Percentiles rank a stretch among this genome's conserved stretches.
phyloP scores from a whole-genome alignment of 2,888 invertebrate genomes.

The Morinoia aosen region DNA sequence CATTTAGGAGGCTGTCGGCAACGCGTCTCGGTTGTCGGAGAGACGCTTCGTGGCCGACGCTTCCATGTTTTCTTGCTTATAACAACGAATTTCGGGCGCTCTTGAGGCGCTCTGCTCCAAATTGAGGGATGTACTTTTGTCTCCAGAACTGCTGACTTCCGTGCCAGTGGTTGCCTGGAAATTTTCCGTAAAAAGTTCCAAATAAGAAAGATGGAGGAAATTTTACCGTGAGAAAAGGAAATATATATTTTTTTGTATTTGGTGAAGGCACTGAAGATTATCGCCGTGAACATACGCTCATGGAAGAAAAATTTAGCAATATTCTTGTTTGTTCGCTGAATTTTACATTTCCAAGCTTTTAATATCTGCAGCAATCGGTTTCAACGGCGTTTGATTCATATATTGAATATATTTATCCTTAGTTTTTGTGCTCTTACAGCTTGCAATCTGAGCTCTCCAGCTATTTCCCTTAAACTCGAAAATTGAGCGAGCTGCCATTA shows the following conservation, averaged over 20 bases:
- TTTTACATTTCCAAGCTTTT: neutral
- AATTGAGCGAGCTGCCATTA: slow-evolving; percentile 37
- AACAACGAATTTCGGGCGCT: slow-evolving; percentile 41
- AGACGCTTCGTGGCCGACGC: slow-evolving; percentile 26
- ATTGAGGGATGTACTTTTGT: slow-evolving; percentile 49
- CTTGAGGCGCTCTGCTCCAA: slow-evolving; percentile 36
- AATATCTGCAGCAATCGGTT: neutral
- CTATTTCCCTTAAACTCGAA: slow-evolving; percentile 21
- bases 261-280: neutral
- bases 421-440: neutral
- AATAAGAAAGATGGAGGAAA: neutral
- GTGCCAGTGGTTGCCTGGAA: neutral
- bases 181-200: neutral
- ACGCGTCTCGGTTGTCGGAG: slow-evolving; percentile 43
- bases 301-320: neutral
- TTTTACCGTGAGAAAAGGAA: neutral
- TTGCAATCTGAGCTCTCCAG: slow-evolving; percentile 5
- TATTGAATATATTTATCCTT: neutral
- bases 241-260: neutral
- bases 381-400: neutral
- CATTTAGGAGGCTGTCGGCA: slow-evolving; percentile 48
- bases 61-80: slow-evolving; percentile 51
- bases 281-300: neutral
- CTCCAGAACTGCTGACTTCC: slow-evolving; percentile 16
- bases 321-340: neutral